Conservation (phyloP, 1,140 invertebrate species). For the Anoplolepis gracilipes region DNA sequence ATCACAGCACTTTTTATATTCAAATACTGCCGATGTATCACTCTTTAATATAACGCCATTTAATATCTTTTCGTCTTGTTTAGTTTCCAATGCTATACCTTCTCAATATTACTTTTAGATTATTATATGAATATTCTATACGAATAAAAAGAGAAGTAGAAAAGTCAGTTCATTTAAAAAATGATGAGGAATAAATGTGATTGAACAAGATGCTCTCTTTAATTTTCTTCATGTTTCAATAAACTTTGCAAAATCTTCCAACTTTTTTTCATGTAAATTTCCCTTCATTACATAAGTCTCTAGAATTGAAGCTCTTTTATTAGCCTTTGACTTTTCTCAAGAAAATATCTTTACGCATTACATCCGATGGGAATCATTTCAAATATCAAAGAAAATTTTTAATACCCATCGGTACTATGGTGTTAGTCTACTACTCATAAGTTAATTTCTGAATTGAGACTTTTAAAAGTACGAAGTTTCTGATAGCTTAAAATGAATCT, state of each 20-base stretch:
- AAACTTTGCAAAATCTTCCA: constrained; percentile 10
- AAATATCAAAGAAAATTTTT: constrained; percentile 50
- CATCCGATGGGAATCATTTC: constrained; percentile 18
- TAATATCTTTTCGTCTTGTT: background rate
- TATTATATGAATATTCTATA: background rate
- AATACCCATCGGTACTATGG: constrained; percentile 1
- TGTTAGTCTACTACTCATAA: background rate
- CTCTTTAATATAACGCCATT: background rate
- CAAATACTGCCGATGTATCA: background rate
- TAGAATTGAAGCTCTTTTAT: constrained; percentile 22
- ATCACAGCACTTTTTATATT: background rate
- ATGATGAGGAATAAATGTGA: background rate
- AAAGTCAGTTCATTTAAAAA: background rate
- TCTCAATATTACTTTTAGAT: background rate
- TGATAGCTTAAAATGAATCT: constrained; percentile 25
- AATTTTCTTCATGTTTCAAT: constrained; percentile 3
- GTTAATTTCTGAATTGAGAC: background rate
- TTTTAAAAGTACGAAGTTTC: constrained; percentile 1
- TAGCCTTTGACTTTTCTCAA: constrained; percentile 12
- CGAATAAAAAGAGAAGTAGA: background rate
- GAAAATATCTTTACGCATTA: constrained; percentile 20
- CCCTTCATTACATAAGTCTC: constrained; percentile 13
- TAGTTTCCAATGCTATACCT: background rate
- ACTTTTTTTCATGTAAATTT: constrained; percentile 18
- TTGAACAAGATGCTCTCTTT: constrained; percentile 27